These are phyloP conservation scores for Cephus runcator DNA, from an alignment of 2,888 invertebrate genomes.

Conservation along the genomic window DNA sequence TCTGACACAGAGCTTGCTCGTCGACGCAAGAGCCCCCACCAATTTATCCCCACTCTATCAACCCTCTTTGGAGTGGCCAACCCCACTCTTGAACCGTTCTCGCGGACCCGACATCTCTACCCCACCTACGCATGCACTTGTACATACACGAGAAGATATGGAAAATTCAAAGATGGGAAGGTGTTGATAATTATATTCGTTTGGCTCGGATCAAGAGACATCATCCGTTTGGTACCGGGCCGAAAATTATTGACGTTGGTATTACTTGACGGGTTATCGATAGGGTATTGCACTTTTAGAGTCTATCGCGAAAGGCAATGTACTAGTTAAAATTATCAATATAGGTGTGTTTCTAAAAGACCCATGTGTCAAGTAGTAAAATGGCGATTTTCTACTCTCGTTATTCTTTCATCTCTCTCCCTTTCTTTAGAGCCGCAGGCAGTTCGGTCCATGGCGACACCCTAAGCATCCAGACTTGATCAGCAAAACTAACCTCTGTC, in stretches of 20 bases:
- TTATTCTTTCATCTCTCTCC: constrained; percentile 1
- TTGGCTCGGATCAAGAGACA: neutral
- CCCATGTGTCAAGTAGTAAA: neutral
- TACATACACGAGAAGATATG: neutral
- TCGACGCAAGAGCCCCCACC: constrained; percentile 46
- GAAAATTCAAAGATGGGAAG: neutral
- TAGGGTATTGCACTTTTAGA: neutral
- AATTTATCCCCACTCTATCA: neutral
- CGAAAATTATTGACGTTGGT: neutral
- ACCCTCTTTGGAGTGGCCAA: constrained; percentile 16
- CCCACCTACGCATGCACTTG: neutral
- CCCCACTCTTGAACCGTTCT: constrained; percentile 10
- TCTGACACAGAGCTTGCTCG: constrained; percentile 56
- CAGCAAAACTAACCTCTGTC: constrained; percentile 45
- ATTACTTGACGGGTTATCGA: neutral
- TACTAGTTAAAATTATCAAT: neutral
- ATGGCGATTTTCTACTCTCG: neutral
- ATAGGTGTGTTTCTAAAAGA: neutral
- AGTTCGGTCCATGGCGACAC: neutral
- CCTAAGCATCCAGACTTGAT: constrained; percentile 8
- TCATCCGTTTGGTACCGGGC: neutral
- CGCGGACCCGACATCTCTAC: constrained; percentile 12
- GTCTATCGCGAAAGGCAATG: neutral
- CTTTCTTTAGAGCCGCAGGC: neutral
- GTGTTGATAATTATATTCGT: neutral